Base-by-base conservation (phyloP, 1,140 invertebrate species). In the Euura lappo region DNA sequence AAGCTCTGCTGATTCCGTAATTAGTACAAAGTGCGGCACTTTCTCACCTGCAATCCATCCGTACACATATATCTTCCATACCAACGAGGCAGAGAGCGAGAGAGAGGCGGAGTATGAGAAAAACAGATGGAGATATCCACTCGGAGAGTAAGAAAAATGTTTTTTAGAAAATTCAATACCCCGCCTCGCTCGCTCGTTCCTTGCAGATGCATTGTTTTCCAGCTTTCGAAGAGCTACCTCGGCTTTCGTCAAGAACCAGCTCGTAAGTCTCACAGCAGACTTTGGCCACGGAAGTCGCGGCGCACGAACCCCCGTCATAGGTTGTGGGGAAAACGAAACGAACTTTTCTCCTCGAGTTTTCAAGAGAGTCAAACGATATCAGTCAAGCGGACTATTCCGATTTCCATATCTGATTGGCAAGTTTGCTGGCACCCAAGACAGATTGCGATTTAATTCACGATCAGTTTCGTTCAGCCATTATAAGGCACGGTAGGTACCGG, bases 171-270 rank as follows among this genome's bases (percentile, higher is more conserved):
- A 60, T 60, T 60, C 51, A 60, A 60, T 60, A 60, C 51, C 51
- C 10, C 4, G 51, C 4, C 51, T 60, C 51, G 28, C 28, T 28
- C 28, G 28, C 28, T 28, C 28, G 51, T 5, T n/a, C 51, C 8
- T 60, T 60, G 51, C 51, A n/a, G 51, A 60, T 60, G 51, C 51
- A 60, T 60, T 60, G 51, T 60, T 60, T 60, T 60, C 13, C 51
- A 60, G 13, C 51, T 8, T 60, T 60, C 13, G 8, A 8, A 3
- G 51, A 6, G 51, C 13, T 28, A 8, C 6, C 51, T 60, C 51
- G 51, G 5, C 51, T 60, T 28, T n/a, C 51, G 51, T n/a, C 3
- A 60, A 60, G 51, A 60, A 60, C 51, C 51, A 60, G 1, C 8
- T 60, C 51, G 51, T 60, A 60, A 8, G 13, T 60, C 51, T 60